Conservation (phyloP, 2,113 vertebrate species). For the Corynorhinus townsendii region DNA sequence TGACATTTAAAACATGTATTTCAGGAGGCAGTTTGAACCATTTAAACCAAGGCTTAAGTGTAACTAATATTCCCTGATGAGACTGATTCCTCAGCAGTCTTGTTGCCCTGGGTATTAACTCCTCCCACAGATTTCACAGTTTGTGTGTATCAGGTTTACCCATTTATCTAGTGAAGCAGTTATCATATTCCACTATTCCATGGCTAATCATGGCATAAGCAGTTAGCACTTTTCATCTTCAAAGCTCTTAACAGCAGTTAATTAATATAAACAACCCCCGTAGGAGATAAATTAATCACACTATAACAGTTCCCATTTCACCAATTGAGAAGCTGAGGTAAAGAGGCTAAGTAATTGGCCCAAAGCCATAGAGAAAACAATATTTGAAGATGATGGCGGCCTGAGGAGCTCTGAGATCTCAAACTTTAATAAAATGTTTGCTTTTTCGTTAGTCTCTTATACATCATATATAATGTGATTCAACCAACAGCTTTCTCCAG, state of each 20-base stretch:
- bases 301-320: conserved; percentile 60
- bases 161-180: conserved; percentile 48
- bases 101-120: neutral
- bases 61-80: neutral
- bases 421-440: conserved; percentile 38
- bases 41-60: neutral
- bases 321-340: conserved; percentile 52
- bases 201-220: conserved; percentile 59
- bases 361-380: conserved; percentile 51
- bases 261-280: conserved; percentile 73
- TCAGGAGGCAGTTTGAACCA: neutral
- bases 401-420: neutral
- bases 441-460: neutral
- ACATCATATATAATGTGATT: neutral
- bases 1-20: neutral
- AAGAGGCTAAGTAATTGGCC: conserved; percentile 47
- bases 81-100: neutral
- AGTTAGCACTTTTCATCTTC: conserved; percentile 65
- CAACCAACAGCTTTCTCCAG: neutral
- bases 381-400: neutral
- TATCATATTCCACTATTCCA: conserved; percentile 42
- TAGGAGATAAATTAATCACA: conserved; percentile 71
- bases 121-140: conserved; percentile 21
- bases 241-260: conserved; percentile 67
- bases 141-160: conserved; percentile 21